Base-by-base conservation (phyloP, 2,113 vertebrate genomes). In the Elephantulus edwardii region DNA sequence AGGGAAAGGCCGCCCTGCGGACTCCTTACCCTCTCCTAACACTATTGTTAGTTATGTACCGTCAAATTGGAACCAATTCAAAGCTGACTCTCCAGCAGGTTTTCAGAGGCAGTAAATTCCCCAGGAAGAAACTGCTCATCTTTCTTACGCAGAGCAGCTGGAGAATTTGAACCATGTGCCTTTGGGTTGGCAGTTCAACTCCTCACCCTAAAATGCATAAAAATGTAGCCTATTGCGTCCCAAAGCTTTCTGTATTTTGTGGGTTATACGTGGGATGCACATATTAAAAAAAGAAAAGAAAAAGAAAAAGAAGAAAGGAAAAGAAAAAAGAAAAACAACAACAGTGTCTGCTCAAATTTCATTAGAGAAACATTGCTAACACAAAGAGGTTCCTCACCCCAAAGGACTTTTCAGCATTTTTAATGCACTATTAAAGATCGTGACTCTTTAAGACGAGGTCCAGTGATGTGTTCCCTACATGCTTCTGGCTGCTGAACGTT, bases 241-340 rank as follows among this genome's bases (percentile, higher is more conserved):
- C 58, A 90, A 75, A 68, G 84, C 42, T 76, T 56, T 88, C 70
- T 66, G 80, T 56, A 66, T 90, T 91, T 75, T 72, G n/a, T 71
- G 54, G 40, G 13, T 35, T 86, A 40, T 26, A 13, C 22, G 24
- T 80, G 54, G 3, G 12, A 7, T 60, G 44, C 12, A 16, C 17
- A 48, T 35, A 9, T 79, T 24, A 72, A 81, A 82, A 76, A 38
- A 60, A n/a, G n/a, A n/a, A n/a, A n/a, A n/a, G n/a, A n/a, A n/a
- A n/a, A n/a, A n/a, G n/a, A n/a, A n/a, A n/a, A n/a, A n/a, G n/a
- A n/a, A n/a, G n/a, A n/a, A n/a, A n/a, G n/a, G n/a, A n/a, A n/a
- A n/a, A n/a, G n/a, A n/a, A n/a, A n/a, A n/a, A n/a, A n/a, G n/a
- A n/a, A n/a, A n/a, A n/a, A n/a, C n/a, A n/a, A n/a, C n/a, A n/a